A percentile compares a stretch with the other conserved stretches of the same genome.
phyloP scores from a whole-genome alignment of 2,888 invertebrate genomes.

The Idaea dimidiata region DNA sequence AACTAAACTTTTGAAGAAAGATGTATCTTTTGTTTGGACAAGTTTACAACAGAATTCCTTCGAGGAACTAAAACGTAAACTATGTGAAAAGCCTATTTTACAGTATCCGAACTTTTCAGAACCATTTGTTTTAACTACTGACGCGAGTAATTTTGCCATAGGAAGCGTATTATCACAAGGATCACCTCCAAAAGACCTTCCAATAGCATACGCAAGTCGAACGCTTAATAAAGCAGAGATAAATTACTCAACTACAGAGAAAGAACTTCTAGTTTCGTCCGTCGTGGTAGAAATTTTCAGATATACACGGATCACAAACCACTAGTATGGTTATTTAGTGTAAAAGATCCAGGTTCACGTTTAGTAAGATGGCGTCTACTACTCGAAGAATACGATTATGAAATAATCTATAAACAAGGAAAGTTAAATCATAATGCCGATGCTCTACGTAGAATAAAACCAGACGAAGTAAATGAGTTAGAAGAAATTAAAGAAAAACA shows the following conservation, averaged over 20 bases:
- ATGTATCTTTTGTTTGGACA: constrained; percentile 8
- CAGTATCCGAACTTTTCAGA: constrained; percentile 16
- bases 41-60: constrained; percentile 7
- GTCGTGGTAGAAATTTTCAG: constrained; percentile 14
- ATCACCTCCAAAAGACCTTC: constrained; percentile 9
- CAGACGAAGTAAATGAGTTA: too few species aligned
- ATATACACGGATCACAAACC: constrained; percentile 18
- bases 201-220: constrained; percentile 11
- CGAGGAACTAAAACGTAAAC: constrained; percentile 6
- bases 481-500: too few species aligned
- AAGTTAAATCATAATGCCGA: too few species aligned
- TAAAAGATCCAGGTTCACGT: constrained; percentile 10
- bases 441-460: too few species aligned
- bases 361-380: constrained; percentile 7
- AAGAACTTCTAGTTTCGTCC: constrained; percentile 15
- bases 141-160: too few species aligned
- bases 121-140: too few species aligned
- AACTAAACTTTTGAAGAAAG: constrained; percentile 14
- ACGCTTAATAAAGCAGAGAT: constrained; percentile 16
- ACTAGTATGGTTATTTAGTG: constrained; percentile 15
- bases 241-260: constrained; percentile 14
- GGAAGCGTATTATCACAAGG: too few species aligned
- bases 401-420: constrained; percentile 4
- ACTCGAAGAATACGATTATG: constrained; percentile 11
- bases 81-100: constrained; percentile 14